Conservation (phyloP, 2,113 vertebrate species). For the Gnathonemus echidnorhynchus region DNA sequence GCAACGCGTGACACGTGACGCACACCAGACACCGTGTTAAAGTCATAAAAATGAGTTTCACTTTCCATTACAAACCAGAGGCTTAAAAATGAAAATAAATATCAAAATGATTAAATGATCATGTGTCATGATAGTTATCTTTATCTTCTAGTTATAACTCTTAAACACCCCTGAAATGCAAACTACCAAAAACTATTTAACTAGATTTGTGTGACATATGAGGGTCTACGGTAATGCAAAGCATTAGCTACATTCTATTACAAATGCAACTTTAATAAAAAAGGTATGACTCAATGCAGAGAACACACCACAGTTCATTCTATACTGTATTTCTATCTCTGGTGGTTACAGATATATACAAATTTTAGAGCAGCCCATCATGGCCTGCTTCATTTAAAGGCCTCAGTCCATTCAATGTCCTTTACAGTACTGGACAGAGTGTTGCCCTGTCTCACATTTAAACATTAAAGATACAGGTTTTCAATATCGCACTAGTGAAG, state of each 20-base stretch:
- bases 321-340: not conserved
- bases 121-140: not conserved
- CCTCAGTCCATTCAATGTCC: not conserved
- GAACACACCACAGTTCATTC: not conserved
- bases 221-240: not conserved
- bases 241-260: not conserved
- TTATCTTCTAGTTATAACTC: not conserved
- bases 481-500: not conserved
- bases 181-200: not conserved
- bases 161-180: not conserved
- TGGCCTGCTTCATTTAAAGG: not conserved
- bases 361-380: not conserved
- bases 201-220: not conserved
- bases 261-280: not conserved
- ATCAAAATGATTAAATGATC: not conserved
- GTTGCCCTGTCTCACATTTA: not conserved
- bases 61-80: not conserved
- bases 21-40: not conserved
- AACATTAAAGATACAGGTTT: not conserved
- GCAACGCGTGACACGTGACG: not conserved
- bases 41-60: not conserved
- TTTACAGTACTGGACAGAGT: not conserved
- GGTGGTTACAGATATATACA: not conserved
- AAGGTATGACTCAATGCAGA: not conserved
- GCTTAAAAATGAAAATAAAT: not conserved